These are phyloP conservation scores for Drosophila persimilis DNA, from an alignment of 1,140 invertebrate species.

Conservation along the genomic window DNA sequence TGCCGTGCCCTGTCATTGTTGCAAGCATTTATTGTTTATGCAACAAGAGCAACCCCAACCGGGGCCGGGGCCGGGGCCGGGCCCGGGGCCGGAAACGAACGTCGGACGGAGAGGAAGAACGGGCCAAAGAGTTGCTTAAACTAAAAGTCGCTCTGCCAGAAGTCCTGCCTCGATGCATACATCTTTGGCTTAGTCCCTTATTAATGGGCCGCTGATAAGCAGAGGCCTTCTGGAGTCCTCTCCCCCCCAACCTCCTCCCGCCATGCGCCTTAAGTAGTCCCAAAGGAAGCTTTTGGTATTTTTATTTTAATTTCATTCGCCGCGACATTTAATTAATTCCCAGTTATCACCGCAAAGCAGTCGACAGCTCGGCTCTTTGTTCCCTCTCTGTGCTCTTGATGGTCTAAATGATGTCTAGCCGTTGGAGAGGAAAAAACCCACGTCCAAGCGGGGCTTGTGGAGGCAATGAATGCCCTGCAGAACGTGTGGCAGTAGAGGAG, in stretches of 20 bases:
- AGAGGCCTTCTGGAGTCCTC: constrained; percentile 8
- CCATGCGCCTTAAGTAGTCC: constrained; percentile 9
- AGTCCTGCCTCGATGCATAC: neutral
- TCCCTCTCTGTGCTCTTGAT: constrained; percentile 3
- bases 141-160: neutral
- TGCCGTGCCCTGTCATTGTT: constrained; percentile 4
- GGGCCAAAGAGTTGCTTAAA: neutral
- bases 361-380: constrained; percentile 50
- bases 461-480: constrained; percentile 1
- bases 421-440: constrained; percentile 35
- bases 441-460: neutral
- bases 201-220: constrained; percentile 31
- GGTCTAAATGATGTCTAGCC: constrained; percentile 63
- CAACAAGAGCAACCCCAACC: neutral
- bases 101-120: constrained; percentile 27
- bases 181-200: constrained; percentile 21
- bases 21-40: constrained; percentile 57
- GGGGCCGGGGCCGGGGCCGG: constrained; percentile 1
- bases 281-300: constrained; percentile 28
- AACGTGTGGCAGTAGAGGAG: no score
- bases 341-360: constrained; percentile 63
- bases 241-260: no score
- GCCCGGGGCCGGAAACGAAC: constrained; percentile 30
- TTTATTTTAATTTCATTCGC: constrained; percentile 63
- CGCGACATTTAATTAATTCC: constrained; percentile 69